phyloP scores from a whole-genome alignment of 2,797 vertebrate species.

The Sebastes nivosus region DNA sequence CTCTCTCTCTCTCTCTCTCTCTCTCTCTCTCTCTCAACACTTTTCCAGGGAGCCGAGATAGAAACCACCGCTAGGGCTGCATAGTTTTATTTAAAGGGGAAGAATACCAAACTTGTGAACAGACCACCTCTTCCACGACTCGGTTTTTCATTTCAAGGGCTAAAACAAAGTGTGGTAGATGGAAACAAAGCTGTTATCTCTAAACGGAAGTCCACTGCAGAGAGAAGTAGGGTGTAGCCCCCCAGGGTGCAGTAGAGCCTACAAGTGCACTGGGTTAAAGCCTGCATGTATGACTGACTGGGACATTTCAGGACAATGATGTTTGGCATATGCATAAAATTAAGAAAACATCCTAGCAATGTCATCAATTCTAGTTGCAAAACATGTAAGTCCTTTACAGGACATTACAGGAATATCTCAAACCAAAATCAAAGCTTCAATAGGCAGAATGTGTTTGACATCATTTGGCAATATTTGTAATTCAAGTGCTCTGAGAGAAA shows the following conservation, averaged over 20 bases:
- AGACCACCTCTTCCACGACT: slow-evolving; percentile 7
- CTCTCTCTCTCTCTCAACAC: slow-evolving; percentile 60
- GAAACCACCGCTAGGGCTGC: slow-evolving; percentile 76
- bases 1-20: not conserved
- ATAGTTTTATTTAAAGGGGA: slow-evolving; percentile 85
- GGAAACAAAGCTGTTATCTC: not conserved
- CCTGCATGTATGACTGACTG: not conserved
- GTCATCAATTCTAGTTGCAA: not conserved
- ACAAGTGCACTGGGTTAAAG: not conserved
- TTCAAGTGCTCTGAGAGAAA: too few relatives aligned
- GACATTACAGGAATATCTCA: not conserved
- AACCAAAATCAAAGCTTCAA: not conserved
- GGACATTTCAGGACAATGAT: not conserved
- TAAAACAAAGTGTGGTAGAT: not conserved
- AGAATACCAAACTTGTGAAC: slow-evolving; percentile 62
- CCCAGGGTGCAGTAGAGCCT: not conserved
- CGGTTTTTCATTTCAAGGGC: too few relatives aligned
- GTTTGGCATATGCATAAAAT: not conserved
- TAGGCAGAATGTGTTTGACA: too few relatives aligned
- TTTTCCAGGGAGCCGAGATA: slow-evolving; percentile 74
- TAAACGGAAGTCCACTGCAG: slow-evolving; percentile 20
- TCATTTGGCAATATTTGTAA: too few relatives aligned
- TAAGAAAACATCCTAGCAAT: not conserved
- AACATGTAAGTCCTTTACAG: not conserved
- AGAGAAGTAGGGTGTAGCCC: slow-evolving; percentile 6